Conservation (phyloP, 2,113 vertebrate genomes). For the Microcebus murinus region DNA sequence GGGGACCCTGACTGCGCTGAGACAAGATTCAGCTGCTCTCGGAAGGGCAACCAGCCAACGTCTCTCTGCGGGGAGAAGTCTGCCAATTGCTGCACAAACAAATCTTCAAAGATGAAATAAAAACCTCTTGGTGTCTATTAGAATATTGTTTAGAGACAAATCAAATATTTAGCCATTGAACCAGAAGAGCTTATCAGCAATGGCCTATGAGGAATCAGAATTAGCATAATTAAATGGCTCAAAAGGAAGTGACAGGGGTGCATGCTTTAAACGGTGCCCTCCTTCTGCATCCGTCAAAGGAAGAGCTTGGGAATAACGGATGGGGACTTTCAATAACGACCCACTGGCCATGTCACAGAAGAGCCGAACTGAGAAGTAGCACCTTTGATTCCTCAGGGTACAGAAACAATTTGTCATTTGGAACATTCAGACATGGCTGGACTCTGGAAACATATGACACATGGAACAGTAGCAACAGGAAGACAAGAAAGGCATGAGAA, state of each 20-base stretch:
- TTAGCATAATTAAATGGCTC: background rate
- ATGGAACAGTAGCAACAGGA: background rate
- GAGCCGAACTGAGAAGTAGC: background rate
- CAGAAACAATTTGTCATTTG: background rate
- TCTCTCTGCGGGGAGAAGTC: background rate
- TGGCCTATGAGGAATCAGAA: background rate
- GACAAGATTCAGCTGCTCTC: background rate
- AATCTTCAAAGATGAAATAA: constrained; percentile 19
- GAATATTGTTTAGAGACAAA: constrained; percentile 54
- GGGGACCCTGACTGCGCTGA: rapidly evolving
- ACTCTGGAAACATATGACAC: background rate
- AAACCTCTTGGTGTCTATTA: background rate
- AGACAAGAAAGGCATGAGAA: background rate
- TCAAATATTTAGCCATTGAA: constrained; percentile 11
- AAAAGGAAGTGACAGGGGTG: background rate
- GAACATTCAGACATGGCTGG: background rate
- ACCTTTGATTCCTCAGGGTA: background rate
- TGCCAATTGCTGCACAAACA: constrained; percentile 44
- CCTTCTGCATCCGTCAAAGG: background rate
- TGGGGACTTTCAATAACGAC: background rate
- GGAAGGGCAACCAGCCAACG: background rate
- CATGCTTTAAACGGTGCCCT: background rate
- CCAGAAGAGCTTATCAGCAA: background rate
- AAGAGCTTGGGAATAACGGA: background rate
- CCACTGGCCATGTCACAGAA: background rate